Percentiles rank a stretch among this genome's conserved stretches.
These are phyloP conservation scores for Apantesis nais DNA, from an alignment of 2,888 invertebrate genomes.

Conservation along the genomic window DNA sequence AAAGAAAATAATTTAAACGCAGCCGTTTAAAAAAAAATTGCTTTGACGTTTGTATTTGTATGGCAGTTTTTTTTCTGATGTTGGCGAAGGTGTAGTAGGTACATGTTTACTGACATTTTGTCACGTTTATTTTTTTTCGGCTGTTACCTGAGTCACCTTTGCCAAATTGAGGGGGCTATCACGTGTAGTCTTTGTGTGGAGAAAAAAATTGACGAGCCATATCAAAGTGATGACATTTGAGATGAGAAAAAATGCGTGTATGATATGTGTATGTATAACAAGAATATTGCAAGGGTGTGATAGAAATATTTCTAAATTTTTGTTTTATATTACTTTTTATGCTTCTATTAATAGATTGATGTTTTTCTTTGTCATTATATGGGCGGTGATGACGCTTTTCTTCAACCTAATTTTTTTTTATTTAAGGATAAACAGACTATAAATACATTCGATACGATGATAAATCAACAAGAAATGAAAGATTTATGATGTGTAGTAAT, in stretches of 20 bases:
- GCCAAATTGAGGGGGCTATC: conserved; percentile 75
- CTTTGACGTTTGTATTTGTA: conserved; percentile 37
- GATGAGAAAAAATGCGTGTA: conserved; percentile 48
- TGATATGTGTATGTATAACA: conserved; percentile 56
- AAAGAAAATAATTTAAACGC: conserved; percentile 25
- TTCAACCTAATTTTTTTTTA: background rate
- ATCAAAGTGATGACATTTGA: conserved; percentile 76
- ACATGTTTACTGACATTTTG: conserved; percentile 85
- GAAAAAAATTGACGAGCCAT: conserved; percentile 69
- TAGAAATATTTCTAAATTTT: conserved; percentile 15
- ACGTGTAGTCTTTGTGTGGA: conserved; percentile 60
- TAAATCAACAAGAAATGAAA: too few species aligned
- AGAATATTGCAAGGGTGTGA: conserved; percentile 19
- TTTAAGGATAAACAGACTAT: background rate
- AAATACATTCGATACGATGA: too few species aligned
- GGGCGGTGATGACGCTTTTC: background rate
- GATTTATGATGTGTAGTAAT: too few species aligned
- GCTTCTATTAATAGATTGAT: background rate
- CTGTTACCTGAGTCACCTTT: conserved; percentile 76
- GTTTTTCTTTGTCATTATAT: conserved; percentile 3
- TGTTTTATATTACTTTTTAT: background rate
- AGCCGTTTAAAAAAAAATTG: conserved; percentile 35
- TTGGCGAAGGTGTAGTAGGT: conserved; percentile 72
- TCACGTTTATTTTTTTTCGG: conserved; percentile 77
- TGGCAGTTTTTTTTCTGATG: conserved; percentile 45